Evolutionary conservation across 2,113 vertebrate species (phyloP).

Genomic region (Cebidichthys violaceus): DNA sequence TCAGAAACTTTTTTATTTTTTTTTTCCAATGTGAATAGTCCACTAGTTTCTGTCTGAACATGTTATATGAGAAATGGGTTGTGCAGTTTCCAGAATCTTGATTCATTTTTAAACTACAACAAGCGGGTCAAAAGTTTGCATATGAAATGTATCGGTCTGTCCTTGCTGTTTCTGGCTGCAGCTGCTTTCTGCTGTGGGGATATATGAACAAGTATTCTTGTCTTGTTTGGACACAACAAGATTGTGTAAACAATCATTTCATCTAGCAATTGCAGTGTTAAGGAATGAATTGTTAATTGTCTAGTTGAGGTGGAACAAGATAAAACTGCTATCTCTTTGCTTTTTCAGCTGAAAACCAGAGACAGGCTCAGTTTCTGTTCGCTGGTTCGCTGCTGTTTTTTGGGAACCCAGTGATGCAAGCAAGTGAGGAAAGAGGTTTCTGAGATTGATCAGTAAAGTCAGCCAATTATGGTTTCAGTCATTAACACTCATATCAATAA

Average conservation of each 20-base stretch:
- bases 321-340: background rate
- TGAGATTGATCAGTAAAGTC: constrained; percentile 38
- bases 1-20: background rate
- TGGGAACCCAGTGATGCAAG: constrained; percentile 4
- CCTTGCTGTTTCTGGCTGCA: constrained; percentile 5
- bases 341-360: background rate
- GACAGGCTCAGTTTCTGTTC: background rate
- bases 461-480: constrained; percentile 41
- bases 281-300: background rate
- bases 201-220: background rate
- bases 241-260: background rate
- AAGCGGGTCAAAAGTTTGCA: constrained; percentile 38
- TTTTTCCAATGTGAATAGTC: background rate
- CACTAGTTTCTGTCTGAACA: background rate
- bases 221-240: background rate
- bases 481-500: constrained; percentile 28
- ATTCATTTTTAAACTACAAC: constrained; percentile 33
- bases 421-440: background rate
- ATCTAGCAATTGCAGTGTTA: background rate
- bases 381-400: constrained; percentile 1
- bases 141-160: constrained; percentile 14
- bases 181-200: background rate
- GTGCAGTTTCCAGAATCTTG: background rate
- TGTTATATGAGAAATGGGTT: background rate
- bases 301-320: background rate